Evolutionary conservation across 2,888 invertebrate species (phyloP).

Genomic region (Parascotia fuliginaria): DNA sequence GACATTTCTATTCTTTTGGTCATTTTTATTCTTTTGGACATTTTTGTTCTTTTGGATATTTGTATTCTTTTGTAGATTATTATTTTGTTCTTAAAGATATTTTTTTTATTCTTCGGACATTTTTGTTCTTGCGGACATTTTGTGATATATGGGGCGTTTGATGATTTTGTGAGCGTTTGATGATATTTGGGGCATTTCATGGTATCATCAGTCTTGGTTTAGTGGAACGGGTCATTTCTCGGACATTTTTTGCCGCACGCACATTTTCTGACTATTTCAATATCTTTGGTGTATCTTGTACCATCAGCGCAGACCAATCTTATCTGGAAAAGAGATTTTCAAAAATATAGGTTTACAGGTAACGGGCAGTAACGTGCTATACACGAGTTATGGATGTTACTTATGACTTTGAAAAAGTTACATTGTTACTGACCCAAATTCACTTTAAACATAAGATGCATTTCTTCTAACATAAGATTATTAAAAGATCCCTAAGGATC

Average conservation of each 20-base stretch:
- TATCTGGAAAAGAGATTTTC: constrained; percentile 86
- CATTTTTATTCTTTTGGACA: background rate
- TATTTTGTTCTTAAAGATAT: background rate
- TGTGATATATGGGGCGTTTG: constrained; percentile 6
- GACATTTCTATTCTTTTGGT: background rate
- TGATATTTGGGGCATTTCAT: constrained; percentile 17
- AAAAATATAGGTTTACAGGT: too few relatives aligned
- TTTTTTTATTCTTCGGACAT: background rate
- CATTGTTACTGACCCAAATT: too few relatives aligned
- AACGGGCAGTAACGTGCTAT: too few relatives aligned
- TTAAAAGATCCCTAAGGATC: too few relatives aligned
- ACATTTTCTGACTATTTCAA: constrained; percentile 98
- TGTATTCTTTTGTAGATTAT: too few relatives aligned
- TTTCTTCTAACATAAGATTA: too few relatives aligned
- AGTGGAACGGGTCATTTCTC: constrained; percentile 65
- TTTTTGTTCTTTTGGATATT: background rate
- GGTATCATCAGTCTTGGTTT: constrained; percentile 41
- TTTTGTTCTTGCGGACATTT: background rate
- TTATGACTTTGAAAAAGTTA: too few relatives aligned
- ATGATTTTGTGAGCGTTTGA: constrained; percentile 10
- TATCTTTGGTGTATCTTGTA: constrained; percentile 96
- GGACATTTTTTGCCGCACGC: constrained; percentile 96
- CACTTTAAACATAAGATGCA: too few relatives aligned
- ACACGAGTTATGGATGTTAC: too few relatives aligned
- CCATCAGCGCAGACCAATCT: constrained; percentile 97